Base-by-base conservation (phyloP, 2,888 invertebrate species). In the Macrosoma leucophasiata region DNA sequence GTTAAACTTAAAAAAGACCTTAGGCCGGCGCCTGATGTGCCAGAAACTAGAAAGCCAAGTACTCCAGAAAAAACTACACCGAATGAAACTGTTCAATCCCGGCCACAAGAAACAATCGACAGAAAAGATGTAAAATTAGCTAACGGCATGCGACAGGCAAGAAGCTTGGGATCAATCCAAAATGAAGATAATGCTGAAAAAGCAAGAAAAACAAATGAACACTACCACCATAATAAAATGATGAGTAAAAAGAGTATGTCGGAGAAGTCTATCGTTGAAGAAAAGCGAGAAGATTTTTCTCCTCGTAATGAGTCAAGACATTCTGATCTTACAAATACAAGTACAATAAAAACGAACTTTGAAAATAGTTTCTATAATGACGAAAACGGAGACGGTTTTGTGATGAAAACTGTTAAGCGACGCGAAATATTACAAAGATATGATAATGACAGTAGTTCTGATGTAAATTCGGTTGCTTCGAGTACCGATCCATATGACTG, bases 401-500 rank as follows among this genome's bases (percentile, higher is more conserved):
- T 89, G 27, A 87, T 91, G 84, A 89, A 90, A 79, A 90, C 91
- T 12, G 90, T 91, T 0, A 91, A 91, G 50, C 84, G 91, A 23
- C 88, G 90, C 63, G 90, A 91, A 63, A 91, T 91, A 49, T 70
- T 91, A 14, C 90, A 90, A 56, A 90, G 89, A 66, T 91, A 91
- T 61, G 88, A 88, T 40, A 87, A 88, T 49, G 85, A 86, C 24
- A 88, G 88, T 42, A 90, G 90, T 58, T 88, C 90, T 5, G 90
- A 89, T 48, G 85, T 85, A 21, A 81, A 85, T 63, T 90, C 90
- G 29, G 87, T 88, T 49, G 85, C 86, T 53, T 90, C 90, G 27
- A 91, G 90, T 58, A 91, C 90, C 27, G 91, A 91, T 78, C 90
- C 90, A 14, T 90, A 91, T 51, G 91, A 91, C 60, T 94, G 94